Percentiles rank a stretch among this genome's conserved stretches.
These are phyloP conservation scores for Oreochromis niloticus DNA, from an alignment of 2,113 vertebrate genomes.

Conservation along the genomic window DNA sequence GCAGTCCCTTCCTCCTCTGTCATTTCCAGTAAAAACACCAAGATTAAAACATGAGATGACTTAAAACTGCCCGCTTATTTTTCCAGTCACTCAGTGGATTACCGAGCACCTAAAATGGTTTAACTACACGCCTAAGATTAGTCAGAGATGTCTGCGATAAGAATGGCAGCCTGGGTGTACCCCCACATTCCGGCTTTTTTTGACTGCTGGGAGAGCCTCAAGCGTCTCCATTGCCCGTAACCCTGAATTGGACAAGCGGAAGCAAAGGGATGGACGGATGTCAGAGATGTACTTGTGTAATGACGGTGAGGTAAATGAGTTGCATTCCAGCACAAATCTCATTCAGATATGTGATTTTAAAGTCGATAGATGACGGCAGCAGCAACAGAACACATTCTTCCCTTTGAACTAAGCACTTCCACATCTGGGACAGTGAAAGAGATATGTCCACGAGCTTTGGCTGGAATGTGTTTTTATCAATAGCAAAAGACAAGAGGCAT, in stretches of 20 bases:
- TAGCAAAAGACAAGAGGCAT: background rate
- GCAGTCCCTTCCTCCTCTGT: background rate
- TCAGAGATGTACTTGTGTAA: background rate
- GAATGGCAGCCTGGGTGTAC: background rate
- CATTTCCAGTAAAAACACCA: background rate
- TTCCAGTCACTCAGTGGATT: background rate
- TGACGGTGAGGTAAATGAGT: background rate
- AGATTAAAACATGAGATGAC: background rate
- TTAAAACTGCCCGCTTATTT: background rate
- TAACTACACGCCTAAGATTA: background rate
- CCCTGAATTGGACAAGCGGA: background rate
- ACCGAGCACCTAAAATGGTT: background rate
- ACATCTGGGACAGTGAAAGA: conserved; percentile 1
- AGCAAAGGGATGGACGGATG: background rate
- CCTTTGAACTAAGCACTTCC: conserved; percentile 11
- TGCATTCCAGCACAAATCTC: background rate
- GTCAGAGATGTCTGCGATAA: background rate
- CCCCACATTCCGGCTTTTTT: background rate
- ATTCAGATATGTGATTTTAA: background rate
- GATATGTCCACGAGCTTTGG: background rate
- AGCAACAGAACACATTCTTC: background rate
- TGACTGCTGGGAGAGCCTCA: background rate
- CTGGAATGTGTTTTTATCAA: conserved; percentile 21
- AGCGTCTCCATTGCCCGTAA: background rate
- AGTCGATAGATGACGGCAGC: background rate